These are phyloP conservation scores for Bathynomus jamesi DNA, from an alignment of 1,140 invertebrate species.

Conservation along the genomic window DNA sequence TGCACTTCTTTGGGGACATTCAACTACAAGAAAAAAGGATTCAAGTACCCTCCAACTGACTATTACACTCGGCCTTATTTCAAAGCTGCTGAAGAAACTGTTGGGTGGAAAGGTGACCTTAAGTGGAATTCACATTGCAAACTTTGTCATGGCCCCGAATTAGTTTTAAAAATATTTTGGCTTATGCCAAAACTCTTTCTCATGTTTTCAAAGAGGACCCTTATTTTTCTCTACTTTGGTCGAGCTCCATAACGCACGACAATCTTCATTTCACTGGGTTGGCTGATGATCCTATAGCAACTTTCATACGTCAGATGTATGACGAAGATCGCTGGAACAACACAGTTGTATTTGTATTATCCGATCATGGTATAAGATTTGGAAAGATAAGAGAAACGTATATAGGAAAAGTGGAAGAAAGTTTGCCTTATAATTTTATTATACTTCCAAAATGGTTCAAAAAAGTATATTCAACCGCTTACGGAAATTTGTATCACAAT, in stretches of 20 bases:
- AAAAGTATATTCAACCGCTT: constrained; percentile 54
- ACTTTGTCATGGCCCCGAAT: background rate
- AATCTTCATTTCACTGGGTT: background rate
- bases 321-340: constrained; percentile 42
- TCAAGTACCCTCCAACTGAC: constrained; percentile 45
- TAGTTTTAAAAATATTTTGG: constrained; percentile 5
- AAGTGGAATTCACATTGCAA: background rate
- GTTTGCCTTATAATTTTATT: constrained; percentile 74
- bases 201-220: background rate
- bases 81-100: constrained; percentile 3
- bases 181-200: background rate
- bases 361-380: constrained; percentile 88
- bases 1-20: constrained; percentile 46
- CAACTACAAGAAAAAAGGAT: constrained; percentile 47
- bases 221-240: constrained; percentile 8
- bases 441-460: constrained; percentile 66
- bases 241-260: constrained; percentile 1
- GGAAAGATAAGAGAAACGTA: constrained; percentile 68
- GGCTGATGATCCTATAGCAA: background rate
- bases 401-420: constrained; percentile 77
- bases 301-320: constrained; percentile 23
- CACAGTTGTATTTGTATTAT: constrained; percentile 66
- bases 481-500: constrained; percentile 61
- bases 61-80: constrained; percentile 44
- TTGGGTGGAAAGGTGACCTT: background rate